Evolutionary conservation across 1,140 invertebrate genomes (phyloP).

Genomic region (Bicyclus anynana): DNA sequence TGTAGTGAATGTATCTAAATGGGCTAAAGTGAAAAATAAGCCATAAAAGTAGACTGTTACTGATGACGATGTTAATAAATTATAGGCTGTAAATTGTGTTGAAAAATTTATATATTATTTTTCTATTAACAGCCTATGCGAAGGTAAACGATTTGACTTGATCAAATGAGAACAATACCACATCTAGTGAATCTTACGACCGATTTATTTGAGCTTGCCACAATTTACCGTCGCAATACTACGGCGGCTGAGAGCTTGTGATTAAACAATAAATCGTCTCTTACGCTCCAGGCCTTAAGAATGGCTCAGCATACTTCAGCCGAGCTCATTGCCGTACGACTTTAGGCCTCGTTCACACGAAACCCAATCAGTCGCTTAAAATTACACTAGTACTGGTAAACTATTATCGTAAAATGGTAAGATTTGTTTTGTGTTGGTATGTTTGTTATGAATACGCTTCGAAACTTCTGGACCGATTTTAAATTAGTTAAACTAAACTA

Average conservation of each 20-base stretch:
- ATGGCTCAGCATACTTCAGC: conserved; percentile 32
- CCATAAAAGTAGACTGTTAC: too few species aligned
- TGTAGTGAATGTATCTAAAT: too few species aligned
- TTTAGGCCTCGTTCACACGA: neutral
- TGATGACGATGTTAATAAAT: too few species aligned
- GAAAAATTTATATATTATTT: too few species aligned
- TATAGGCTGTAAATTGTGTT: too few species aligned
- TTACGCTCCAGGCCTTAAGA: conserved; percentile 36
- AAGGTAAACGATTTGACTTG: neutral
- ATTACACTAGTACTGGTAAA: neutral
- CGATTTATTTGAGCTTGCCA: conserved; percentile 45
- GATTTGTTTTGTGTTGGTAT: too few species aligned
- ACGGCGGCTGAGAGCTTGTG: conserved; percentile 64
- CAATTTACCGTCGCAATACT: conserved; percentile 71
- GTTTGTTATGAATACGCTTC: too few species aligned
- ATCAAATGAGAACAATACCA: conserved; percentile 1
- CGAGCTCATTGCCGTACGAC: conserved; percentile 36
- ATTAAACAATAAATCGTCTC: conserved; percentile 72
- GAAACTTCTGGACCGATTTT: too few species aligned
- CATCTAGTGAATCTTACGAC: conserved; percentile 31
- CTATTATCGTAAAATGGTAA: too few species aligned
- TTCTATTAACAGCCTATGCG: too few species aligned
- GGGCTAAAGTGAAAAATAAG: too few species aligned
- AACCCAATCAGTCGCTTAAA: neutral
- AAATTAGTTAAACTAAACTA: too few species aligned